Percentiles rank a stretch among this genome's conserved stretches.
Conservation (phyloP, 2,113 vertebrate species). For the Tragelaphus buxtoni region DNA sequence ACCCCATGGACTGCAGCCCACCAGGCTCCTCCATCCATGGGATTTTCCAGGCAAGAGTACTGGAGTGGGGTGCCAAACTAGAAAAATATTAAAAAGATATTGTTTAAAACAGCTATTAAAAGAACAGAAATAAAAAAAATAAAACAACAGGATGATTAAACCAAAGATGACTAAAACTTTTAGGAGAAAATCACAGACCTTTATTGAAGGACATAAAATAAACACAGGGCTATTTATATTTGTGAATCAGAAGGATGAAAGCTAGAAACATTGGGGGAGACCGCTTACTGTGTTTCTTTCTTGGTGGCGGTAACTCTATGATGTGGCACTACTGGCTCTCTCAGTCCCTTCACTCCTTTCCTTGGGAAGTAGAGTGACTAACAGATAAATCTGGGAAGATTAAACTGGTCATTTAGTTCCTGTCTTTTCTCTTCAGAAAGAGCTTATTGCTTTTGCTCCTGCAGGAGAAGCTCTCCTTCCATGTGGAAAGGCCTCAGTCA, state of each 20-base stretch:
- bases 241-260: neutral
- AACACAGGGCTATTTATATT: neutral
- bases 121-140: neutral
- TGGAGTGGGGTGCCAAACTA: neutral
- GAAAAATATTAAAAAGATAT: neutral
- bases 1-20: no score
- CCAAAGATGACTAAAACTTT: neutral
- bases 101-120: constrained; percentile 15
- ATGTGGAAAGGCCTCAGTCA: neutral
- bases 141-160: neutral
- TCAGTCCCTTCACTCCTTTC: neutral
- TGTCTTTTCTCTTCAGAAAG: neutral
- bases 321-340: neutral
- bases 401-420: neutral
- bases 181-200: neutral
- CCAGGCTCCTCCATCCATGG: no score
- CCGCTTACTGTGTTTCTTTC: neutral
- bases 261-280: neutral
- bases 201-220: neutral
- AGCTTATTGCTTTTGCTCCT: neutral
- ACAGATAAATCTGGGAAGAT: neutral
- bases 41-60: no score
- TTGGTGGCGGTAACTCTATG: neutral
- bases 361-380: neutral
- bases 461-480: neutral